A percentile compares a stretch with the other conserved stretches of the same genome.
phyloP scores from a whole-genome alignment of 2,888 invertebrate genomes.

The Steinernema scapterisci region DNA sequence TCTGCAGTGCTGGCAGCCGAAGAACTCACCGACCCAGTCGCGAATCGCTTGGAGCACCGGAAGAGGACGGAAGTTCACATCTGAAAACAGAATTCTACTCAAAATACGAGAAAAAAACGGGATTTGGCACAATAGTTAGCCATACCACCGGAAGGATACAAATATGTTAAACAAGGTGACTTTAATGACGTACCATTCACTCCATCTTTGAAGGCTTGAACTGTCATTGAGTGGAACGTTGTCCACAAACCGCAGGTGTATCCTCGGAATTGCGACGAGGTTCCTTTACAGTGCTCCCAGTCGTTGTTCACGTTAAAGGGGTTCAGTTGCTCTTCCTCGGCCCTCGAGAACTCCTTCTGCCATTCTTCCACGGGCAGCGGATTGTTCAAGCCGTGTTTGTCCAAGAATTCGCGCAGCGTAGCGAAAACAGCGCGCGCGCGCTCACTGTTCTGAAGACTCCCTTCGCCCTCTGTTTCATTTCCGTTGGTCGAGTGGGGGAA shows the following conservation, averaged over 20 bases:
- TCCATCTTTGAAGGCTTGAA: constrained; percentile 74
- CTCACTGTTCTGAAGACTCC: constrained; percentile 41
- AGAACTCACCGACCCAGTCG: constrained; percentile 88
- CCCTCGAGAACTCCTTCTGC: constrained; percentile 59
- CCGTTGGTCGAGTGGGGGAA: constrained; percentile 43
- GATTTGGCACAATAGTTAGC: no score
- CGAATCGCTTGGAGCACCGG: constrained; percentile 82
- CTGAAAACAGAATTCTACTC: constrained; percentile 28
- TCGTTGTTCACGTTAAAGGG: constrained; percentile 62
- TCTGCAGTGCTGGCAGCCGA: constrained; percentile 88
- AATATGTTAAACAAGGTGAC: no score
- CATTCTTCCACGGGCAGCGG: constrained; percentile 54
- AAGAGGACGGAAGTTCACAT: constrained; percentile 69
- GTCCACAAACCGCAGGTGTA: constrained; percentile 95
- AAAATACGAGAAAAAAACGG: no score
- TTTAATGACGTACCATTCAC: constrained; percentile 44
- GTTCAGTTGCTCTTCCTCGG: constrained; percentile 58
- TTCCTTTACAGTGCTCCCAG: constrained; percentile 63
- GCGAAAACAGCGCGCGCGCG: constrained; percentile 49
- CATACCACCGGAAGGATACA: no score
- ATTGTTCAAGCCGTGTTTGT: constrained; percentile 48
- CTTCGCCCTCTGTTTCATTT: constrained; percentile 30
- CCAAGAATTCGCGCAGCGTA: constrained; percentile 54
- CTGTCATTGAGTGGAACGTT: constrained; percentile 87
- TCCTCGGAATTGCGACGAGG: constrained; percentile 73